phyloP scores from a whole-genome alignment of 2,113 vertebrate genomes.

The Speoplatyrhinus poulsoni region DNA sequence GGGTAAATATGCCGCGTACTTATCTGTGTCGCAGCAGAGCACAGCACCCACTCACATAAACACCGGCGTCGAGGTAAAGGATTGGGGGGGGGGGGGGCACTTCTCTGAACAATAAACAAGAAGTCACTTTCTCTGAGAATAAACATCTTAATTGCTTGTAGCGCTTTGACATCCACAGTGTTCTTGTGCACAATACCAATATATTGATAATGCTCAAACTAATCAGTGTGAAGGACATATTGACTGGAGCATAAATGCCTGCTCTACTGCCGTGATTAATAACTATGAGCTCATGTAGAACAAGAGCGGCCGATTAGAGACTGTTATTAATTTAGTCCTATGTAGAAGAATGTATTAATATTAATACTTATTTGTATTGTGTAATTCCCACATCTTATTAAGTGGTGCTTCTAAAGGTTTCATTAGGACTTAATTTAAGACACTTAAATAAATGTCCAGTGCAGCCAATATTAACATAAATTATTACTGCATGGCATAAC shows the following conservation, averaged over 20 bases:
- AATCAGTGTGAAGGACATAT: slow-evolving; percentile 21
- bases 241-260: background rate
- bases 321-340: slow-evolving; percentile 4
- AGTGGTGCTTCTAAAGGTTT: too few species aligned
- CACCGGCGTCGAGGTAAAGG: slow-evolving; percentile 13
- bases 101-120: slow-evolving; percentile 28
- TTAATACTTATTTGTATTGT: too few species aligned
- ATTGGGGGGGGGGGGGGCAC: background rate
- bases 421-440: too few species aligned
- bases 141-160: slow-evolving; percentile 20
- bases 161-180: slow-evolving; percentile 23
- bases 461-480: too few species aligned
- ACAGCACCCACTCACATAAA: slow-evolving; percentile 36
- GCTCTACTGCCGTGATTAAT: slow-evolving; percentile 5
- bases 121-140: slow-evolving; percentile 26
- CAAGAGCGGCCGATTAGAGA: background rate
- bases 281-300: slow-evolving; percentile 6
- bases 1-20: slow-evolving; percentile 57
- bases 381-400: too few species aligned
- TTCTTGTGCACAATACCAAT: slow-evolving; percentile 16
- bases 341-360: background rate
- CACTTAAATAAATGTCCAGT: too few species aligned
- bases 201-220: background rate
- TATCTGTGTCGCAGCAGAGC: slow-evolving; percentile 61
- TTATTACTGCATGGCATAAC: too few species aligned